A percentile compares a stretch with the other conserved stretches of the same genome.
Evolutionary conservation across 2,113 vertebrate species (phyloP).

Genomic region (Gadus macrocephalus): DNA sequence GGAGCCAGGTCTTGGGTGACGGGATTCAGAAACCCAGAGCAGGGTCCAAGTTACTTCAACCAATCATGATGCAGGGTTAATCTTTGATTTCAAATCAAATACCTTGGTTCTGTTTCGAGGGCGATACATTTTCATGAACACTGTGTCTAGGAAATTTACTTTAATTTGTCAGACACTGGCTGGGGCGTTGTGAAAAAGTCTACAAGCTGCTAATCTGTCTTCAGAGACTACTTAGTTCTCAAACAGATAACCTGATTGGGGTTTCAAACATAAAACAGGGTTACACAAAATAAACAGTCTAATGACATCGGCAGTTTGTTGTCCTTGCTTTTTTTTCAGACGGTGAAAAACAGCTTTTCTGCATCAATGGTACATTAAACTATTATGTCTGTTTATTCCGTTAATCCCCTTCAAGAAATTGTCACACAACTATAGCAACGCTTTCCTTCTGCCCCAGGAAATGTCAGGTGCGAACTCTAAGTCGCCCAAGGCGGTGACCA

Average conservation of each 20-base stretch:
- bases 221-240: no score
- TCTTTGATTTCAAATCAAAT: no score
- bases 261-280: no score
- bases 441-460: conserved; percentile 26
- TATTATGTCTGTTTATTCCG: not conserved
- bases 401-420: not conserved
- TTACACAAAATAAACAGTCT: not conserved
- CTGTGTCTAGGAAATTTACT: not conserved
- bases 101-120: no score
- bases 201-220: no score
- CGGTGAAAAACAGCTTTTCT: conserved; percentile 39
- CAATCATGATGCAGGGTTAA: no score
- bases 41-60: no score
- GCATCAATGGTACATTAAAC: conserved; percentile 36
- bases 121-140: not conserved
- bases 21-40: no score
- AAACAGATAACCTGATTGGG: no score
- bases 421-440: not conserved
- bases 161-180: no score
- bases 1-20: no score
- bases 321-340: conserved; percentile 27
- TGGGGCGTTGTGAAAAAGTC: no score
- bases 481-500: conserved; percentile 3
- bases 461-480: conserved; percentile 35
- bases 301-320: not conserved